Percentiles rank a stretch among this genome's conserved stretches.
These are phyloP conservation scores for Phycodurus eques DNA, from an alignment of 2,113 vertebrate species.

Conservation along the genomic window DNA sequence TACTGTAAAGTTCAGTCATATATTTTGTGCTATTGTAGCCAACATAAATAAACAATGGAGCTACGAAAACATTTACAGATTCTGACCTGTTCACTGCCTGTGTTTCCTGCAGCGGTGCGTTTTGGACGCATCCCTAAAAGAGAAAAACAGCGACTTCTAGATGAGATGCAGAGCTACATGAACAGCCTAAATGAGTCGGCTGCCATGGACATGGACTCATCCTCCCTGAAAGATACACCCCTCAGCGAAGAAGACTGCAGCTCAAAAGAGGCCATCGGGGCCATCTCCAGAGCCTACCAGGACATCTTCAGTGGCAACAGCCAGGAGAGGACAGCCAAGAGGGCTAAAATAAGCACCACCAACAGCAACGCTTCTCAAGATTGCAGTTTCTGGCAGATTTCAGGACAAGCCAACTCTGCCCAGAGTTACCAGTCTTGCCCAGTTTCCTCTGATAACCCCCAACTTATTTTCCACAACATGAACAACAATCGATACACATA, in stretches of 20 bases:
- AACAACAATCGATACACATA: slow-evolving; percentile 62
- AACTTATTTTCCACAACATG: slow-evolving; percentile 52
- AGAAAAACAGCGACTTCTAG: slow-evolving; percentile 79
- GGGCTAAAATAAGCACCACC: slow-evolving; percentile 40
- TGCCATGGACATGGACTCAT: slow-evolving; percentile 64
- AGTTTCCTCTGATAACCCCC: slow-evolving; percentile 52
- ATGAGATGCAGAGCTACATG: slow-evolving; percentile 82
- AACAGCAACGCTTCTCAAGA: slow-evolving; percentile 61
- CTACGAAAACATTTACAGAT: background rate
- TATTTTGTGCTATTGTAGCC: background rate
- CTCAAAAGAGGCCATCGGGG: slow-evolving; percentile 73
- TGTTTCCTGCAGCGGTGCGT: slow-evolving; percentile 71
- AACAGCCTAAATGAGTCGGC: slow-evolving; percentile 76
- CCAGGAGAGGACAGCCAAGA: slow-evolving; percentile 58
- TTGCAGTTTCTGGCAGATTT: slow-evolving; percentile 45
- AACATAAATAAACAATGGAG: background rate
- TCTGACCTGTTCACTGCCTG: slow-evolving; percentile 24
- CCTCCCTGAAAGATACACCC: slow-evolving; percentile 40
- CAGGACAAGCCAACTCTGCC: slow-evolving; percentile 29
- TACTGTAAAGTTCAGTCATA: background rate
- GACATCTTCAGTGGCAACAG: slow-evolving; percentile 64
- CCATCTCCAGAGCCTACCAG: slow-evolving; percentile 73
- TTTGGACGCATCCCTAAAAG: slow-evolving; percentile 81
- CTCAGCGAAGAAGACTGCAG: slow-evolving; percentile 54
- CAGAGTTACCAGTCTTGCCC: slow-evolving; percentile 63